phyloP scores from a whole-genome alignment of 2,888 invertebrate species.

The Andrena bucephala region DNA sequence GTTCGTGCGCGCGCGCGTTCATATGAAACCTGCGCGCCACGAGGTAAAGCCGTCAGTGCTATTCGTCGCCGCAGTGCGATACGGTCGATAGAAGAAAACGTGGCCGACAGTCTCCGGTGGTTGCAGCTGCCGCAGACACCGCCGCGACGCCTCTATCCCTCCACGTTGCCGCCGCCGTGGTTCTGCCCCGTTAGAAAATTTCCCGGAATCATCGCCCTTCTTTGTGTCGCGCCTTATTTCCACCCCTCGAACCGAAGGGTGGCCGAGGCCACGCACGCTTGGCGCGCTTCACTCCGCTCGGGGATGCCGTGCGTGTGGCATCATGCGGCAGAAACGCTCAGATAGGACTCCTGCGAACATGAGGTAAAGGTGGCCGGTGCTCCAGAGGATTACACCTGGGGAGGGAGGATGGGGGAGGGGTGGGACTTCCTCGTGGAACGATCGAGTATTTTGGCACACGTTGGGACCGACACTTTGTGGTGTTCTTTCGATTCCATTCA shows the following conservation, averaged over 20 bases:
- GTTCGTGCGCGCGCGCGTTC: constrained; percentile 37
- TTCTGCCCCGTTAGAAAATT: constrained; percentile 26
- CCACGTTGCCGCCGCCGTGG: not conserved
- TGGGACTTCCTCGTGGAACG: not conserved
- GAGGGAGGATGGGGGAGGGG: not conserved
- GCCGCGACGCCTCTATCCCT: constrained; percentile 32
- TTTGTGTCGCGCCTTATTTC: not conserved
- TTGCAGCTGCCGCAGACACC: constrained; percentile 62
- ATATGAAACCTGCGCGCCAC: constrained; percentile 73
- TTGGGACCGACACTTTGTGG: too few relatives aligned
- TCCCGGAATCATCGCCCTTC: constrained; percentile 31
- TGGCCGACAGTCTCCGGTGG: constrained; percentile 60
- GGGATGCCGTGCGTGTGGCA: constrained; percentile 27
- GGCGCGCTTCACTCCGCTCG: constrained; percentile 9
- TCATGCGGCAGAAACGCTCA: constrained; percentile 12
- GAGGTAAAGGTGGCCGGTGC: constrained; percentile 28
- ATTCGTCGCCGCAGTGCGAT: constrained; percentile 78
- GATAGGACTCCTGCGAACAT: constrained; percentile 1
- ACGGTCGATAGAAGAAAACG: constrained; percentile 76
- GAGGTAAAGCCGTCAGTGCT: constrained; percentile 69
- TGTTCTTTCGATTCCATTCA: too few relatives aligned
- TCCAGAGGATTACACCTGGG: not conserved
- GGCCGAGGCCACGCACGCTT: constrained; percentile 12
- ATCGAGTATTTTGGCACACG: not conserved
- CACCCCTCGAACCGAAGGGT: not conserved